These are phyloP conservation scores for Tauraco erythrolophus DNA, from an alignment of 2,113 vertebrate species.

Conservation along the genomic window DNA sequence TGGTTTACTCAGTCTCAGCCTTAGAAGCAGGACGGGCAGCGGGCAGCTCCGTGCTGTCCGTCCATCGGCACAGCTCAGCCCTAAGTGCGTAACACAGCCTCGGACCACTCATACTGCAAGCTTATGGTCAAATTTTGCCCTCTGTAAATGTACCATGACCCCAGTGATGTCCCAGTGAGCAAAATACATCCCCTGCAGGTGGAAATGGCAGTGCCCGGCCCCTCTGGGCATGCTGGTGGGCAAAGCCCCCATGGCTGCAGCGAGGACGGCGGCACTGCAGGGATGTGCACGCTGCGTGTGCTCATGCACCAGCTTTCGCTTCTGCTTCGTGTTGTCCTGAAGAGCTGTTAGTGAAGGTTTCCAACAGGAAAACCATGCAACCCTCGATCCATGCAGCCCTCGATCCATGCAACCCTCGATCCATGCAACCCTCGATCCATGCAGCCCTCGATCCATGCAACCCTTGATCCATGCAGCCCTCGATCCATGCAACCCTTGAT, in stretches of 20 bases:
- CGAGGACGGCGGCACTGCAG: neutral
- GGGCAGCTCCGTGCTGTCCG: neutral
- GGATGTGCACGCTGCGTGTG: neutral
- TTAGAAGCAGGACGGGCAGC: neutral
- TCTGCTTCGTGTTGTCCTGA: conserved; percentile 21
- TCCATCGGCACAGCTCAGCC: neutral
- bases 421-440: neutral
- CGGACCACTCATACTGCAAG: neutral
- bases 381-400: neutral
- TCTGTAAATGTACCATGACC: neutral
- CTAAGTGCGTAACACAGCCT: fast-evolving
- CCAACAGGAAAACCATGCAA: neutral
- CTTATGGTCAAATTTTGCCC: neutral
- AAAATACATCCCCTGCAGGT: neutral
- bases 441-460: neutral
- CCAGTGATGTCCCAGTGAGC: neutral
- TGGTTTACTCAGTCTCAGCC: neutral
- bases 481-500: no score
- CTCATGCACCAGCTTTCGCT: neutral
- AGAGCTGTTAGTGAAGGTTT: neutral
- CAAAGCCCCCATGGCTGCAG: neutral
- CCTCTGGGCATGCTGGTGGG: neutral
- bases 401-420: neutral
- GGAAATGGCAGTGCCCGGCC: neutral
- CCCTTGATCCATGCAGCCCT: neutral